These are phyloP conservation scores for Melanaphis sacchari DNA, from an alignment of 1,140 invertebrate genomes.

Conservation along the genomic window DNA sequence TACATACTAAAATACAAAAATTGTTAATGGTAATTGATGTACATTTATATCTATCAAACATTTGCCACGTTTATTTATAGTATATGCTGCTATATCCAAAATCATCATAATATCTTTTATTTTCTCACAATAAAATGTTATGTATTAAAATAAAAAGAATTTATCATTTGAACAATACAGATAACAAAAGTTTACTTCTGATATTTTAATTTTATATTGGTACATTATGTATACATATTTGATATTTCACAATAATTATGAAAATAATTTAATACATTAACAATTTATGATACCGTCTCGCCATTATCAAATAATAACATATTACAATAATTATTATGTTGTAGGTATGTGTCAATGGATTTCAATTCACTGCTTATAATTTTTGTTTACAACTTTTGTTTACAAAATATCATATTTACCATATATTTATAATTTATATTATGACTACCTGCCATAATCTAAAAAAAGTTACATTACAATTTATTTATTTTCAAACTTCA, in stretches of 20 bases:
- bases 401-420: too few species aligned
- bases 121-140: not conserved
- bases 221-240: not conserved
- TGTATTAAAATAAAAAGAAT: not conserved
- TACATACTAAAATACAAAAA: too few species aligned
- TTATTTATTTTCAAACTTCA: not conserved
- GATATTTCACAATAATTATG: not conserved
- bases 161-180: not conserved
- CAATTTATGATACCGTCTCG: not conserved
- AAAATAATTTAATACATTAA: not conserved
- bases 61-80: not conserved
- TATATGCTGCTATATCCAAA: not conserved
- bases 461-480: not conserved
- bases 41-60: not conserved
- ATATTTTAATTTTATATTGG: not conserved
- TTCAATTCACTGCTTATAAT: too few species aligned
- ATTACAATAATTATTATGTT: too few species aligned
- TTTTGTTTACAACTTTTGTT: too few species aligned
- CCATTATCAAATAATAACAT: not conserved
- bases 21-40: not conserved
- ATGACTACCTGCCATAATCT: not conserved
- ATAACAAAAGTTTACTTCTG: not conserved
- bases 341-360: too few species aligned
- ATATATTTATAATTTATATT: too few species aligned
- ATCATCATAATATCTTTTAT: too few species aligned